phyloP scores from a whole-genome alignment of 1,140 invertebrate species.

The Eumeta japonica region DNA sequence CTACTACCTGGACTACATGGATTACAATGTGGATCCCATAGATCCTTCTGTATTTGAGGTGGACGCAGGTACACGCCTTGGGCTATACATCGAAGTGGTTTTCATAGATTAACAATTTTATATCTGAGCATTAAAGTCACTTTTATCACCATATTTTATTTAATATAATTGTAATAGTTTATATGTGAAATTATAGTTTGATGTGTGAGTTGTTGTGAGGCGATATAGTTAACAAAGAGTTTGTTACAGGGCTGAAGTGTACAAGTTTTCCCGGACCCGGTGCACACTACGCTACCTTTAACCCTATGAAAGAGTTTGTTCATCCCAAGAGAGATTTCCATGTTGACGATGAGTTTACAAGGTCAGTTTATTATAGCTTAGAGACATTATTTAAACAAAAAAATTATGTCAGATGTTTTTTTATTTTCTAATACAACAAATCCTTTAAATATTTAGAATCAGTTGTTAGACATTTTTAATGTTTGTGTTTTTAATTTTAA shows the following conservation, averaged over 20 bases:
- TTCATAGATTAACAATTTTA: too few relatives aligned
- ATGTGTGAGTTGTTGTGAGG: too few relatives aligned
- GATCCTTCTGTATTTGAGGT: constrained; percentile 70
- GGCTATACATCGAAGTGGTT: too few relatives aligned
- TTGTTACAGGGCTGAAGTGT: constrained; percentile 68
- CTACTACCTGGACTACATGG: constrained; percentile 84
- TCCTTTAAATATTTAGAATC: too few relatives aligned
- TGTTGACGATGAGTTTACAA: constrained; percentile 73
- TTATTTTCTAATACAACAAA: constrained; percentile 1
- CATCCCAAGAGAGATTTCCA: constrained; percentile 69
- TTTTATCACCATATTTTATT: too few relatives aligned
- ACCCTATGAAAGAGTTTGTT: constrained; percentile 92
- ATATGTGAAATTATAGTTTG: too few relatives aligned
- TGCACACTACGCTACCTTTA: constrained; percentile 73
- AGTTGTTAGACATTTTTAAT: too few relatives aligned
- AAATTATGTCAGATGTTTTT: constrained; percentile 7
- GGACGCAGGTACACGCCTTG: constrained; percentile 58
- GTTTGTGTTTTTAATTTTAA: too few relatives aligned
- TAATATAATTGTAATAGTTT: too few relatives aligned
- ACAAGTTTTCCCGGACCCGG: constrained; percentile 87
- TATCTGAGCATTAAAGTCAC: too few relatives aligned
- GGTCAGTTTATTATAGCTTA: too few relatives aligned
- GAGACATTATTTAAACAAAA: constrained; percentile 1
- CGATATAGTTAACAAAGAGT: too few relatives aligned
- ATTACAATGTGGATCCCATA: constrained; percentile 69